These are phyloP conservation scores for Carcharodon carcharias DNA, from an alignment of 2,797 vertebrate genomes.

Conservation along the genomic window DNA sequence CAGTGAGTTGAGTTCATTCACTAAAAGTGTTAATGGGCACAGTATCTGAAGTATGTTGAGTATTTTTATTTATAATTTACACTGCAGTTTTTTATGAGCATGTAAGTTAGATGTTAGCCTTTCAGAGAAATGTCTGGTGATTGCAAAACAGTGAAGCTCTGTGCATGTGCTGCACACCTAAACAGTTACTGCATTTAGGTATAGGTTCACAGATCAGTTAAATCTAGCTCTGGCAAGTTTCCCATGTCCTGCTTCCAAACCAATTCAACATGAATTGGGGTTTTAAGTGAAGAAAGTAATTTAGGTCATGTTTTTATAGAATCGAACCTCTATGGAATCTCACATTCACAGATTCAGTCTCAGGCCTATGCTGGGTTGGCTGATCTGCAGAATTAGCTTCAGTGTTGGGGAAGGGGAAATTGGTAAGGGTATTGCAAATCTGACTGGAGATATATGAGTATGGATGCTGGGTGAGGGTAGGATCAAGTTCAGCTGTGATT, in stretches of 20 bases:
- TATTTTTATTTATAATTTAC: neutral
- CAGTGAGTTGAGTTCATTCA: neutral
- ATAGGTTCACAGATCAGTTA: constrained; percentile 4
- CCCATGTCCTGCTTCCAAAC: neutral
- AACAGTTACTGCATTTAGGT: constrained; percentile 19
- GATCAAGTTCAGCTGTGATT: neutral
- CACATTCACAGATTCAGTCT: neutral
- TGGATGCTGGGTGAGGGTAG: neutral
- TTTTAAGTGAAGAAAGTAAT: constrained; percentile 1
- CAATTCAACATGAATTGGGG: neutral
- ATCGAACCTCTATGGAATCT: neutral
- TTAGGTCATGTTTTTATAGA: neutral
- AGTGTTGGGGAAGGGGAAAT: too few relatives aligned
- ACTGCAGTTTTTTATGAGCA: neutral
- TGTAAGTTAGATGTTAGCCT: neutral
- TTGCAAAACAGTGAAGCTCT: neutral
- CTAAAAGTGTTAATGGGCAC: neutral
- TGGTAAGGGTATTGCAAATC: neutral
- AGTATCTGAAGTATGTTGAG: constrained; percentile 3
- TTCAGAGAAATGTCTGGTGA: constrained; percentile 12
- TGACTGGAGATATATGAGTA: neutral
- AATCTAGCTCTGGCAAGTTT: neutral
- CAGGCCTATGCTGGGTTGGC: neutral
- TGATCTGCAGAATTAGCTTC: neutral
- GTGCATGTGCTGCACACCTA: neutral